phyloP scores from a whole-genome alignment of 1,140 invertebrate species.

The Laupala kohalensis region DNA sequence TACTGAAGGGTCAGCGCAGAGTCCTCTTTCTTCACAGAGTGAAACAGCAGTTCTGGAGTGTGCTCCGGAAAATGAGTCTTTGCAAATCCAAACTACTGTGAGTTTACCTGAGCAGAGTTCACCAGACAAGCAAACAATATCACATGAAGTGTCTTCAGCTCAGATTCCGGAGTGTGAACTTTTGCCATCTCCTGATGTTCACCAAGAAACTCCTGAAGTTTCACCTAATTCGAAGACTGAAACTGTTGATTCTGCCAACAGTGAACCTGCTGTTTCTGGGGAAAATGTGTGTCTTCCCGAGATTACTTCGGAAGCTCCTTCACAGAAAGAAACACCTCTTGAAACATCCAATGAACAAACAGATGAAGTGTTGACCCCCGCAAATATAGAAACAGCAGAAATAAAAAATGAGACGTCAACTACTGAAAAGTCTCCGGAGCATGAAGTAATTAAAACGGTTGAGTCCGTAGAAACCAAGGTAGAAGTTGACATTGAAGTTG shows the following conservation, averaged over 20 bases:
- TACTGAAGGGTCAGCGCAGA: neutral
- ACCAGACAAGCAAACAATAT: neutral
- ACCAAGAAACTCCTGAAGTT: neutral
- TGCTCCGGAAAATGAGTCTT: conserved; percentile 18
- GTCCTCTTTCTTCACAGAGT: neutral
- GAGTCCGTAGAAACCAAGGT: neutral
- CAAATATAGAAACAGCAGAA: neutral
- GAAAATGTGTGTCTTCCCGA: neutral
- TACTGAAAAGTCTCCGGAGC: neutral
- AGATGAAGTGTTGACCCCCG: neutral
- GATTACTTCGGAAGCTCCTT: neutral
- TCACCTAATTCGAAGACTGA: neutral
- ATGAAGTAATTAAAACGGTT: neutral
- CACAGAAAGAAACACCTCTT: neutral
- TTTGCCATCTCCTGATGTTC: neutral
- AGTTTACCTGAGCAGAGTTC: neutral
- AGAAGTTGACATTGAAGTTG: neutral
- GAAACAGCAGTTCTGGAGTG: conserved; percentile 15
- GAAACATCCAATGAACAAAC: neutral
- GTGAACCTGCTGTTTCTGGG: neutral
- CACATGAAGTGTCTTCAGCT: neutral
- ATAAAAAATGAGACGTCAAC: neutral
- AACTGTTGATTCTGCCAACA: neutral
- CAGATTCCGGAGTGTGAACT: conserved; percentile 2
- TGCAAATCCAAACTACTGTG: neutral